Evolutionary conservation across 2,888 invertebrate genomes (phyloP), one percentile per base, ranked within the genome.

Genomic region (Lycia hirtaria): DNA sequence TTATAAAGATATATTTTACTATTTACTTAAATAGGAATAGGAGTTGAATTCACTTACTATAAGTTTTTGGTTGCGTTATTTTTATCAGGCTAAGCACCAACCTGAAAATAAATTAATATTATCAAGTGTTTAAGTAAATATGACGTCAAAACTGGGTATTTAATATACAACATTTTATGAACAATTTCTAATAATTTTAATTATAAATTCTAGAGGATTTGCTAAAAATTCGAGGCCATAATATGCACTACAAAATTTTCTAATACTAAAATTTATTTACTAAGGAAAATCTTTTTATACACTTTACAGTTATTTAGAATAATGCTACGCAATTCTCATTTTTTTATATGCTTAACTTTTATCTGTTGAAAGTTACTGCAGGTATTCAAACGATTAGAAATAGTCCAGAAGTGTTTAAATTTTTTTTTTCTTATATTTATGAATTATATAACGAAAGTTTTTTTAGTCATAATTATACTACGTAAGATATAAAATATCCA

Each of bases 301-400:
- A 89, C 69, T 88, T 87, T 90, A 91, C 89, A 88, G 77, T 74
- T 66, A 75, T 87, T 91, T 89, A 89, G 90, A 90, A 89, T 90
- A 81, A 87, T 86, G 79, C 87, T 90, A 91, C 91, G 90, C 88
- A 83, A 81, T 80, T 72, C 74, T 75, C 73, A 66, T 60, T 66
- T 57, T 44, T 50, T 26, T 56, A 51, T 49, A 58, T 56, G 47
- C 40, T 47, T 53, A 41, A 41, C 37, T 26, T 28, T 54, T 45
- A 40, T 14, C 38, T n/a, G 20, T 9, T 35, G 28, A 26, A 26
- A 28, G 28, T 15, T 17, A 26, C 5, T 5, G 9, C n/a, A n/a
- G n/a, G n/a, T n/a, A n/a, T n/a, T n/a, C n/a, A n/a, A n/a, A n/a
- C n/a, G n/a, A n/a, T n/a, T n/a, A n/a, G n/a, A n/a, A n/a, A n/a